Percentiles rank a stretch among this genome's conserved stretches.
Conservation (phyloP, 2,113 vertebrate genomes). For the Chitala chitala region DNA sequence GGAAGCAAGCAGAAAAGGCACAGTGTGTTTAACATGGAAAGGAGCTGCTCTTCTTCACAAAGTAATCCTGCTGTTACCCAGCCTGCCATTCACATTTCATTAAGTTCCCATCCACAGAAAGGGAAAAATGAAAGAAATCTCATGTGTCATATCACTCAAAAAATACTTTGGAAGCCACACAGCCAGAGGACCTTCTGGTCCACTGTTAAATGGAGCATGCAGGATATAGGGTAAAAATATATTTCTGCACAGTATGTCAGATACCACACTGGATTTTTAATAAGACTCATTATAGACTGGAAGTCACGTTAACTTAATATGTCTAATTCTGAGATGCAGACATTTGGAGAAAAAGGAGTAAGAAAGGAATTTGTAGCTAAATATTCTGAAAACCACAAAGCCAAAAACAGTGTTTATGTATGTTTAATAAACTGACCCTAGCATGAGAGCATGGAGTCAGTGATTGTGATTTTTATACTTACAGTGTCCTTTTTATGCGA, state of each 20-base stretch:
- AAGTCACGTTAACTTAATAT: constrained; percentile 4
- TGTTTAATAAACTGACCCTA: no score
- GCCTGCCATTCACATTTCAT: constrained; percentile 23
- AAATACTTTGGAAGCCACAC: not conserved
- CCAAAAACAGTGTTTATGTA: no score
- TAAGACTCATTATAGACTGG: not conserved
- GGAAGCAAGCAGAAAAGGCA: not conserved
- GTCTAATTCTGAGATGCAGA: not conserved
- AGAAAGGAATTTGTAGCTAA: not conserved
- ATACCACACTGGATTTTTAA: not conserved
- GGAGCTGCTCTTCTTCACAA: not conserved
- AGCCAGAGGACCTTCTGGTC: not conserved
- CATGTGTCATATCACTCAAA: constrained; percentile 13
- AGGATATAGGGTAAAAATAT: not conserved
- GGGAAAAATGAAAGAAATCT: not conserved
- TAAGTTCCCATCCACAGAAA: not conserved
- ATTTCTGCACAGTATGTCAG: not conserved
- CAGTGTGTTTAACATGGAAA: not conserved
- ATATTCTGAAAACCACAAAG: no score
- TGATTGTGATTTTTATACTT: no score
- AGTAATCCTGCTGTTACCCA: not conserved
- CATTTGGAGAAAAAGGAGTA: not conserved
- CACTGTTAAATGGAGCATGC: constrained; percentile 9
- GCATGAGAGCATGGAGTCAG: no score
- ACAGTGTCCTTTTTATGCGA: no score